Evolutionary conservation across 2,797 vertebrate species (phyloP).

Genomic region (Eospalax fontanierii): DNA sequence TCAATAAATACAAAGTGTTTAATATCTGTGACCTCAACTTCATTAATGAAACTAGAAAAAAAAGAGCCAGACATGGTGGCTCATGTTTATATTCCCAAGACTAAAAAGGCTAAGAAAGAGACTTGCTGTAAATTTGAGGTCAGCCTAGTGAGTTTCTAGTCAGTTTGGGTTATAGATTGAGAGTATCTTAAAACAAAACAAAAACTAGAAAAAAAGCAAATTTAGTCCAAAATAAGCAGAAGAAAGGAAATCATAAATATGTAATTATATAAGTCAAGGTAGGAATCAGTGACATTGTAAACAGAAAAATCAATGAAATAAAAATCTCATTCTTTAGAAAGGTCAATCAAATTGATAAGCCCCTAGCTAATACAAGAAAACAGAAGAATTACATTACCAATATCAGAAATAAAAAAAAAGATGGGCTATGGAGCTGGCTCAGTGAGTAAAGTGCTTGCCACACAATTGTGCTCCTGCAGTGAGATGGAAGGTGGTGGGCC

Average conservation of each 20-base stretch:
- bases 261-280: conserved; percentile 14
- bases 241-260: conserved; percentile 39
- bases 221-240: not conserved
- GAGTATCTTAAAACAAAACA: too few relatives aligned
- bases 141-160: not conserved
- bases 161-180: not conserved
- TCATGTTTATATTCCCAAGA: not conserved
- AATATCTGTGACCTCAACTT: not conserved
- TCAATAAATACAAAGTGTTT: conserved; percentile 22
- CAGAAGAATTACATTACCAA: not conserved
- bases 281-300: conserved; percentile 22
- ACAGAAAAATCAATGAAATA: not conserved
- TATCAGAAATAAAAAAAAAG: not conserved
- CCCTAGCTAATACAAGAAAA: conserved; percentile 14
- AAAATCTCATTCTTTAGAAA: not conserved
- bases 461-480: too few relatives aligned
- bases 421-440: too few relatives aligned
- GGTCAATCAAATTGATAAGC: conserved; percentile 12
- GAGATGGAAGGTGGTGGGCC: too few relatives aligned
- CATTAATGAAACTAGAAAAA: conserved; percentile 49
- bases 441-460: too few relatives aligned
- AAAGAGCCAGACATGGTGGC: not conserved
- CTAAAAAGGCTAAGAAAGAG: not conserved
- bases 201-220: too few relatives aligned
- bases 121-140: not conserved